Conservation (phyloP, 2,888 invertebrate species). For the Cephus runcator region DNA sequence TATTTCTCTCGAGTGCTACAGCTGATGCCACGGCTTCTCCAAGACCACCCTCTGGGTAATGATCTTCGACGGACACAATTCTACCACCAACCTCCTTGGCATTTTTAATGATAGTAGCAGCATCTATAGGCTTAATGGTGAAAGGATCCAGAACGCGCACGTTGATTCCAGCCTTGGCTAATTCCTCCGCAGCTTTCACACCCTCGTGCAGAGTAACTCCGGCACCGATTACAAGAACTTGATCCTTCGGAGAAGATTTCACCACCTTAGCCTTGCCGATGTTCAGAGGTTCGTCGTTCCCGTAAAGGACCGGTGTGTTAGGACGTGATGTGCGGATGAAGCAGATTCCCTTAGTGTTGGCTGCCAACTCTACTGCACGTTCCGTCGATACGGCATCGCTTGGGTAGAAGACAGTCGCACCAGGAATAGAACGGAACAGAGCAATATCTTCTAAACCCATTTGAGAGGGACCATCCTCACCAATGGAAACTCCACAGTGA, state of each 20-base stretch:
- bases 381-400: conserved; percentile 94
- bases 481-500: conserved; percentile 98
- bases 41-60: conserved; percentile 95
- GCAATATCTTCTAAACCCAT: conserved; percentile 99
- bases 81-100: conserved; percentile 83
- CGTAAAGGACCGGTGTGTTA: conserved; percentile 86
- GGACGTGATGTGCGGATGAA: conserved; percentile 97
- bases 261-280: conserved; percentile 85
- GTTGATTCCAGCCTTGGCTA: conserved; percentile 77
- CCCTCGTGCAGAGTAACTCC: conserved; percentile 96
- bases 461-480: conserved; percentile 98
- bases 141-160: conserved; percentile 94
- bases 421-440: conserved; percentile 92
- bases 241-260: conserved; percentile 79
- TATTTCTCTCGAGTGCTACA: conserved; percentile 76
- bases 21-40: conserved; percentile 95
- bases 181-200: conserved; percentile 81
- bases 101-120: conserved; percentile 77
- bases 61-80: conserved; percentile 95
- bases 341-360: conserved; percentile 93
- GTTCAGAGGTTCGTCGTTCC: conserved; percentile 83
- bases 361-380: conserved; percentile 94
- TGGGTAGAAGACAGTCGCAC: conserved; percentile 82
- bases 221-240: conserved; percentile 89
- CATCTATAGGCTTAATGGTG: conserved; percentile 95